A percentile compares a stretch with the other conserved stretches of the same genome.
Conservation (phyloP, 2,113 vertebrate genomes). For the Muscicapa adusta region DNA sequence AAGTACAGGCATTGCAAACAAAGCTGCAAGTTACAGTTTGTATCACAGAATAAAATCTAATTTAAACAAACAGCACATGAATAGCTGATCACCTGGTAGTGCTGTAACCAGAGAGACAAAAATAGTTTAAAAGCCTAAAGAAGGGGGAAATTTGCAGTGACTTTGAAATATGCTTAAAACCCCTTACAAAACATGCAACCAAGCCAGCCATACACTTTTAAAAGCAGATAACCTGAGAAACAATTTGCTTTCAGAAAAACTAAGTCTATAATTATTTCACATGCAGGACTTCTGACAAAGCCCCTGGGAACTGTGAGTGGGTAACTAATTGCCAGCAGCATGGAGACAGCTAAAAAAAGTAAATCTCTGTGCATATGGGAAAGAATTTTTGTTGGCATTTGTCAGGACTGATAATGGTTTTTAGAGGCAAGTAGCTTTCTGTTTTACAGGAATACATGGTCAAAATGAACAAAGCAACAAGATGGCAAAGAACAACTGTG, state of each 20-base stretch:
- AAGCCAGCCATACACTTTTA: neutral
- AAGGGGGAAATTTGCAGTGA: slow-evolving; percentile 3
- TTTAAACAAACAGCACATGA: neutral
- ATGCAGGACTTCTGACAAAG: slow-evolving; percentile 2
- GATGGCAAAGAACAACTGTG: neutral
- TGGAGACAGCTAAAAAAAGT: neutral
- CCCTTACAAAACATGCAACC: slow-evolving; percentile 1
- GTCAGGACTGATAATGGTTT: neutral
- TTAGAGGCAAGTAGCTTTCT: neutral
- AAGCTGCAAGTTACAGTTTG: slow-evolving; percentile 3
- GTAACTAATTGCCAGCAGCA: slow-evolving; percentile 6
- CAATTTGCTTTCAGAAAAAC: slow-evolving; percentile 20
- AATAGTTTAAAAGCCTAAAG: neutral
- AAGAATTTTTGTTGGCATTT: neutral
- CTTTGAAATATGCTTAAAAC: slow-evolving; percentile 24
- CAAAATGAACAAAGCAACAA: neutral
- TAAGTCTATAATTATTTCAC: neutral
- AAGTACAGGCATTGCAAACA: slow-evolving; percentile 6
- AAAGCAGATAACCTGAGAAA: slow-evolving; percentile 43
- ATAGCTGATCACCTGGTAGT: neutral
- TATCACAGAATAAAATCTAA: neutral
- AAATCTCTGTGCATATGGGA: neutral
- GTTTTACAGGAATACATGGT: neutral
- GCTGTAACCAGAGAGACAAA: neutral
- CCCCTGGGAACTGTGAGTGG: neutral